Percentiles rank a stretch among this genome's conserved stretches.
Conservation (phyloP, 2,888 invertebrate species). For the Tiliacea aurago region DNA sequence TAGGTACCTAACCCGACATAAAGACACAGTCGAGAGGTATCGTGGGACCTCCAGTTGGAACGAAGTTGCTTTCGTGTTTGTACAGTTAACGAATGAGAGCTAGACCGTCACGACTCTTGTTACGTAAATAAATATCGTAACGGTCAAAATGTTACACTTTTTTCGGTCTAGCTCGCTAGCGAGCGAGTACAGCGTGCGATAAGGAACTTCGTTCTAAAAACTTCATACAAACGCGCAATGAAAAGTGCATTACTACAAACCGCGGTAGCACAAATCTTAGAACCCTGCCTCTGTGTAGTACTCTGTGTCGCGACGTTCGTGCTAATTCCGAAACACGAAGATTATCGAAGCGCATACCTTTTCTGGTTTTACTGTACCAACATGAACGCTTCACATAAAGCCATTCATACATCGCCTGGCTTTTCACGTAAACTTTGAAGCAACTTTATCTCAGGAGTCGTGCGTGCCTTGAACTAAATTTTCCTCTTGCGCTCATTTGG, state of each 20-base stretch:
- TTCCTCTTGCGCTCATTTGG: slow-evolving; percentile 64
- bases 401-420: slow-evolving; percentile 50
- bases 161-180: too few species aligned
- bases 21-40: neutral
- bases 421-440: slow-evolving; percentile 63
- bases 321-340: neutral
- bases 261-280: neutral
- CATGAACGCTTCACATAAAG: slow-evolving; percentile 33
- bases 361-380: neutral
- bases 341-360: neutral
- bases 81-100: too few species aligned
- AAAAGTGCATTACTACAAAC: neutral
- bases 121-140: too few species aligned
- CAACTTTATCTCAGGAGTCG: slow-evolving; percentile 56
- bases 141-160: too few species aligned
- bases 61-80: too few species aligned
- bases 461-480: slow-evolving; percentile 59
- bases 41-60: too few species aligned
- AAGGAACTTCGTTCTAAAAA: neutral
- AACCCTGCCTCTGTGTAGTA: neutral
- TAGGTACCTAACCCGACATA: neutral
- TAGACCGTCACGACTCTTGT: too few species aligned
- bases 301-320: too few species aligned
- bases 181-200: too few species aligned
- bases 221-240: neutral